Base-by-base conservation (phyloP, 2,888 invertebrate species). In the Pyralis farinalis region DNA sequence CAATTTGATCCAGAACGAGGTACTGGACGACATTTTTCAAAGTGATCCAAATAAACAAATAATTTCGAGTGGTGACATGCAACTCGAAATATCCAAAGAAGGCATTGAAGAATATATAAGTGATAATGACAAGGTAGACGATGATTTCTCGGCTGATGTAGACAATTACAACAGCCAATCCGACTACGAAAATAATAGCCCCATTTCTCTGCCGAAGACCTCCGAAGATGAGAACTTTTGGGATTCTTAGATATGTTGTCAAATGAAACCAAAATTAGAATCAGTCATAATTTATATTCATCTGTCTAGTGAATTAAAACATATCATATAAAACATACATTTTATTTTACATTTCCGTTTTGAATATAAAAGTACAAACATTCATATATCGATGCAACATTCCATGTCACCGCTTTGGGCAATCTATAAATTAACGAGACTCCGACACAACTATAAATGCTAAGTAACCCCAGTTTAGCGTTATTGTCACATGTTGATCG, bases 351-450 rank as follows among this genome's bases (percentile, higher is more conserved):
- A 67, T 71, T 69, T 44, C 49, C 35, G 43, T 54, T 47, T 46
- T 44, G 25, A 53, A 74, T 87, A 87, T 85, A 85, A 87, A 87
- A 87, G 83, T 87, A 87, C 84, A 87, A 87, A 87, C 71, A 65
- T 76, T 66, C 65, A 48, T 69, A 63, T 60, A 58, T 64, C 63
- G 59, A 62, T 57, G 48, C 52, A 60, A 67, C 61, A 51, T 52
- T 58, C 53, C 58, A 49, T 54, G 40, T 44, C 44, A 47, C 41
- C 32, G 34, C 44, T 45, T 55, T 55, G 51, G 51, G 52, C 51
- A 33, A 34, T 42, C 29, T 10, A 36, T 25, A 40, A 34, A 40
- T 3, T 36, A 40, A 22, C 9, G 43, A 39, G 40, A 44, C 41
- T 44, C 32, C 37, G 49, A 55, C 42, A 44, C 42, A 64, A 58